These are phyloP conservation scores for Otolemur garnettii DNA, from an alignment of 2,113 vertebrate genomes.

Conservation along the genomic window DNA sequence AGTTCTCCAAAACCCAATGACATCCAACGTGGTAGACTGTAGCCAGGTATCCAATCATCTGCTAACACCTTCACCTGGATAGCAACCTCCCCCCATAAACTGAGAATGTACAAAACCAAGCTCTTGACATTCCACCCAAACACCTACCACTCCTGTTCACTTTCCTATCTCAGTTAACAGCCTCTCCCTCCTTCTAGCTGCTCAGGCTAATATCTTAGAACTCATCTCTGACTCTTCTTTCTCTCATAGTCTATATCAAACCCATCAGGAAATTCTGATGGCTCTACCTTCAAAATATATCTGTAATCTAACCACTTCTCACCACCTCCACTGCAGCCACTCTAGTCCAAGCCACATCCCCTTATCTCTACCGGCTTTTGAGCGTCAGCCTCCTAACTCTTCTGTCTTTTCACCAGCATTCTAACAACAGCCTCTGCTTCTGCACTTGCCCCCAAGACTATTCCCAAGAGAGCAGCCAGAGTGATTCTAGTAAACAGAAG, in stretches of 20 bases:
- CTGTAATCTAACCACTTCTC: not conserved
- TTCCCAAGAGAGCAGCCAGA: not conserved
- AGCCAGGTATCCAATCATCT: not conserved
- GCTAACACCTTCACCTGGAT: not conserved
- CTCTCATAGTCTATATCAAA: not conserved
- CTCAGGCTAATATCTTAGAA: not conserved
- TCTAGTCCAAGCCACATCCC: not conserved
- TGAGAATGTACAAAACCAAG: not conserved
- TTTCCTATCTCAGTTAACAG: not conserved
- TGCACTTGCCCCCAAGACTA: not conserved
- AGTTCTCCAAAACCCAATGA: not conserved
- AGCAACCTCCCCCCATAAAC: not conserved
- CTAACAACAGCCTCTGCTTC: not conserved
- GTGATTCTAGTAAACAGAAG: not conserved
- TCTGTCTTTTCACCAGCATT: not conserved
- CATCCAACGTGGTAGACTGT: too few relatives aligned
- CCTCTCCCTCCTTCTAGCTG: not conserved
- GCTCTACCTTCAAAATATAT: not conserved
- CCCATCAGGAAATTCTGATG: not conserved
- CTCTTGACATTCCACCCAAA: not conserved
- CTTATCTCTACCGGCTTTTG: fast-evolving
- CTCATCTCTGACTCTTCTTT: not conserved
- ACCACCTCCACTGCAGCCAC: not conserved
- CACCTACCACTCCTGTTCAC: not conserved
- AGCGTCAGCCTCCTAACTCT: not conserved